Evolutionary conservation across 2,888 invertebrate species (phyloP).

Genomic region (Lissocephala sabroskyi): DNA sequence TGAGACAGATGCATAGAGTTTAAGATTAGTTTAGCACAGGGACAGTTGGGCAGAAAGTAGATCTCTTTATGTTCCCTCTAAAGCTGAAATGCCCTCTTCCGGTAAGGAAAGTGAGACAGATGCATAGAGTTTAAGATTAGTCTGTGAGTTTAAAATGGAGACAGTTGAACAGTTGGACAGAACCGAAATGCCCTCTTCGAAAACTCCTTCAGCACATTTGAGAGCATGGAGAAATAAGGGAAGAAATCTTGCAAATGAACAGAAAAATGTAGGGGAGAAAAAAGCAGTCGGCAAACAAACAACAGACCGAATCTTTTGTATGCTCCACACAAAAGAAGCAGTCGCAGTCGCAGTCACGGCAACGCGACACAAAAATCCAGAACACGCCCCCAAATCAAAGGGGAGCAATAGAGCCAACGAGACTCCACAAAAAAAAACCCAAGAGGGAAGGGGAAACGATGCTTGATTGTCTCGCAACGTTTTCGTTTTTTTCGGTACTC

Average conservation of each 20-base stretch:
- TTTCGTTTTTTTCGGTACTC: no score
- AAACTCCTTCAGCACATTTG: no score
- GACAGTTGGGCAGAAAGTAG: no score
- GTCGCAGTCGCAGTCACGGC: no score
- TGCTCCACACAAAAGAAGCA: slow-evolving; percentile 53
- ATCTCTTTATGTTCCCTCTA: no score
- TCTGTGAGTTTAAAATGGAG: no score
- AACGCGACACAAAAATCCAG: not conserved
- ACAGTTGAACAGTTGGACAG: not conserved
- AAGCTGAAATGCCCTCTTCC: no score
- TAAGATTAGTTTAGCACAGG: no score
- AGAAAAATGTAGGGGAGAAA: slow-evolving; percentile 44
- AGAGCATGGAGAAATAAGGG: slow-evolving; percentile 62
- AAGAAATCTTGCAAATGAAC: slow-evolving; percentile 64
- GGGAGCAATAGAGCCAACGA: no score
- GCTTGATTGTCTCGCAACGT: no score
- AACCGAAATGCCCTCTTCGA: not conserved
- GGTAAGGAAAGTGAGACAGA: not conserved
- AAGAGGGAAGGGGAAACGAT: slow-evolving; percentile 28
- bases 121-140: no score
- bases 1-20: no score
- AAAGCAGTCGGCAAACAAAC: slow-evolving; percentile 24
- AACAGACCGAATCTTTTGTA: slow-evolving; percentile 54
- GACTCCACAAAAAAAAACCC: slow-evolving; percentile 1
- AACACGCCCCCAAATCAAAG: not conserved